phyloP scores from a whole-genome alignment of 2,888 invertebrate species.

The Congeria kusceri region DNA sequence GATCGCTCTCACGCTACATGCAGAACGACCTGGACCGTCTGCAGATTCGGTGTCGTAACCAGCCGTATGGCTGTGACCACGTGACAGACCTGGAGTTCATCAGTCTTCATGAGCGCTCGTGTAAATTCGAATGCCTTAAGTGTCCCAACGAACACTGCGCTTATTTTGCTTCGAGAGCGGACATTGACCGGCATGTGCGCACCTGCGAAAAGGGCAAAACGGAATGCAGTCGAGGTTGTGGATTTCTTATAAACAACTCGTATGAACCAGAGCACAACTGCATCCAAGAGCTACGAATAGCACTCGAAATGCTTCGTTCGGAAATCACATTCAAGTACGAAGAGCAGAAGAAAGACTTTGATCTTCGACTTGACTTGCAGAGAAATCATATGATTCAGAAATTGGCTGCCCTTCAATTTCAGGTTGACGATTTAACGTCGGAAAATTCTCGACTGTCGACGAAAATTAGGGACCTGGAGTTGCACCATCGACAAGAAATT shows the following conservation, averaged over 20 bases:
- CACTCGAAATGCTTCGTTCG: slow-evolving; percentile 75
- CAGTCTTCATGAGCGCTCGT: slow-evolving; percentile 70
- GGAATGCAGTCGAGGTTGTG: slow-evolving; percentile 78
- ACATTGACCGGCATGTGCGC: slow-evolving; percentile 66
- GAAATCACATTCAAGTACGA: slow-evolving; percentile 77
- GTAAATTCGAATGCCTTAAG: slow-evolving; percentile 62
- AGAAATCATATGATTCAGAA: slow-evolving; percentile 80
- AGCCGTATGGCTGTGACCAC: slow-evolving; percentile 68
- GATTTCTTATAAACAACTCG: slow-evolving; percentile 63
- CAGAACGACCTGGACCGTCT: slow-evolving; percentile 75
- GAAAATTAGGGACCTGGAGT: slow-evolving; percentile 72
- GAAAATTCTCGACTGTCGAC: slow-evolving; percentile 68
- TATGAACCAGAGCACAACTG: slow-evolving; percentile 77
- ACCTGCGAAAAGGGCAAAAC: slow-evolving; percentile 65
- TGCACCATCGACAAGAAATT: slow-evolving; percentile 70
- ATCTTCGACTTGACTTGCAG: slow-evolving; percentile 79
- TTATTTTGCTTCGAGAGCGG: slow-evolving; percentile 53
- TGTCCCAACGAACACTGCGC: slow-evolving; percentile 76
- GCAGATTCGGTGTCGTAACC: slow-evolving; percentile 72
- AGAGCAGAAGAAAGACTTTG: slow-evolving; percentile 78
- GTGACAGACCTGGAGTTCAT: slow-evolving; percentile 71
- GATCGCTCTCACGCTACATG: slow-evolving; percentile 77
- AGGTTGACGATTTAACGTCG: slow-evolving; percentile 73
- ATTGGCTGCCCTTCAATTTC: slow-evolving; percentile 73
- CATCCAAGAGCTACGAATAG: slow-evolving; percentile 75